These are phyloP conservation scores for Oligia fasciuncula DNA, from an alignment of 2,888 invertebrate genomes.

Conservation along the genomic window DNA sequence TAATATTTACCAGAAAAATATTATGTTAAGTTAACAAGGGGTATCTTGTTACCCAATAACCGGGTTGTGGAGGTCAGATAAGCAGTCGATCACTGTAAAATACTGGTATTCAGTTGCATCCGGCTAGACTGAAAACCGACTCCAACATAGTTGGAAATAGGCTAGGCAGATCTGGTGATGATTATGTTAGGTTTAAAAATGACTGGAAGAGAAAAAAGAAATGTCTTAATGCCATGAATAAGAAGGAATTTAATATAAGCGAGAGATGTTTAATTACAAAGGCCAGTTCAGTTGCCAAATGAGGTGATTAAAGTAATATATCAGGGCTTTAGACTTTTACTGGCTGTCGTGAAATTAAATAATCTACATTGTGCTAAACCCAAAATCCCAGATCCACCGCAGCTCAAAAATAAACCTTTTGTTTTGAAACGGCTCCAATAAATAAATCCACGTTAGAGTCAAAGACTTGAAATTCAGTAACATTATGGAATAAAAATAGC, in stretches of 20 bases:
- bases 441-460: constrained; percentile 34
- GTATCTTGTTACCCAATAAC: neutral
- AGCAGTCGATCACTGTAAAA: neutral
- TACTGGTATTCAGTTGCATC: too few species aligned
- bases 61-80: neutral
- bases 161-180: neutral
- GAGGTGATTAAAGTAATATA: constrained; percentile 28
- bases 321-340: constrained; percentile 13
- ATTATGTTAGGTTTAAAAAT: neutral
- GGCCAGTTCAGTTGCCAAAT: constrained; percentile 38
- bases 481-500: constrained; percentile 55
- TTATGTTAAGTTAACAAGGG: neutral
- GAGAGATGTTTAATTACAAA: constrained; percentile 19
- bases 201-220: neutral
- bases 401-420: constrained; percentile 57
- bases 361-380: constrained; percentile 16
- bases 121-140: neutral
- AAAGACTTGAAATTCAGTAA: constrained; percentile 33
- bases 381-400: constrained; percentile 8
- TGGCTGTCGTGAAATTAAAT: constrained; percentile 17
- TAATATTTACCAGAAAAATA: neutral
- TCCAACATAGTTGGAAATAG: neutral
- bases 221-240: neutral
- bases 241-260: neutral
- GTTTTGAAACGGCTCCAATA: constrained; percentile 49